Percentiles rank a stretch among this genome's conserved stretches.
These are phyloP conservation scores for Podotricha telesiphe DNA, from an alignment of 2,888 invertebrate genomes.

Conservation along the genomic window DNA sequence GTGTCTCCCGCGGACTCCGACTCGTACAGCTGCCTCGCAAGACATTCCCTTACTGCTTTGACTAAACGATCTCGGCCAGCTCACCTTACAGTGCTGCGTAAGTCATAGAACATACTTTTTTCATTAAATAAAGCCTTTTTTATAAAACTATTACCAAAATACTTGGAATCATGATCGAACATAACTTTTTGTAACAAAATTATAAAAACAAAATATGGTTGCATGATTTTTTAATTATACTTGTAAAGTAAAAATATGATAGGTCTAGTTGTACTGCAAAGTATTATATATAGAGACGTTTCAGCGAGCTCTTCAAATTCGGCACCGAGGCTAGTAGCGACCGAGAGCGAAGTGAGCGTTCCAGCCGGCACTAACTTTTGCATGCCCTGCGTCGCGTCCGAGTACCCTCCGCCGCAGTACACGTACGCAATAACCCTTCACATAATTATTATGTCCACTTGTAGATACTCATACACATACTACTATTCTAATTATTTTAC, in stretches of 20 bases:
- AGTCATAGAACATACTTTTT: conserved; percentile 40
- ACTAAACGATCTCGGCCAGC: conserved; percentile 85
- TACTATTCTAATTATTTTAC: background rate
- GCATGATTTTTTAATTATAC: too few species aligned
- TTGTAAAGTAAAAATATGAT: too few species aligned
- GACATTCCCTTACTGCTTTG: conserved; percentile 86
- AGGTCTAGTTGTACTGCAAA: too few species aligned
- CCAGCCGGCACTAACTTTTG: conserved; percentile 84
- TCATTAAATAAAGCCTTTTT: too few species aligned
- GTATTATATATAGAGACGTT: background rate
- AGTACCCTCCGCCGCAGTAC: conserved; percentile 86
- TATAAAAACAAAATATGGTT: too few species aligned
- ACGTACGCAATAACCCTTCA: conserved; percentile 66
- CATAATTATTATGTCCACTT: background rate
- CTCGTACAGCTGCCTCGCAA: conserved; percentile 87
- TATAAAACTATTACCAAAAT: too few species aligned
- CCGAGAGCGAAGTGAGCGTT: conserved; percentile 78
- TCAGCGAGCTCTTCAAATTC: conserved; percentile 64
- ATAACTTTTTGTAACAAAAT: too few species aligned
- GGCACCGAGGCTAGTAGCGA: conserved; percentile 82
- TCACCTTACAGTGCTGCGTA: conserved; percentile 83
- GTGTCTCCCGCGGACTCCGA: conserved; percentile 83
- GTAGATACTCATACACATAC: too few species aligned
- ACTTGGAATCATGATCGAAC: too few species aligned
- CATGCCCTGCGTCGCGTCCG: conserved; percentile 86